Conservation (phyloP, 92 coral and sea anemone genomes). For the Epizoanthus rinbou region DNA sequence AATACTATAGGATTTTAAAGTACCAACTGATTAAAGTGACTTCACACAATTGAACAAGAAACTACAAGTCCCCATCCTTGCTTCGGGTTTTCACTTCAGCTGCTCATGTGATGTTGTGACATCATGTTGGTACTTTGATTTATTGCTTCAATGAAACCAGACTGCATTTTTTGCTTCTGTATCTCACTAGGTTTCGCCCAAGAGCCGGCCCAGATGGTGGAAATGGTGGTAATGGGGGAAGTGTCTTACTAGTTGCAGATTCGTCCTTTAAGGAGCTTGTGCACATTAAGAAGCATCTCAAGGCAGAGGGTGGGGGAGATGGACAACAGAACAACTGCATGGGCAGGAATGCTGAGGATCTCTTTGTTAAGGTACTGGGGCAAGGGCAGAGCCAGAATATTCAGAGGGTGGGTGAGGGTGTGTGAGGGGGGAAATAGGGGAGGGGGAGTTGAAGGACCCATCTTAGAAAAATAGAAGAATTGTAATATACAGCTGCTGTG, state of each 20-base stretch:
- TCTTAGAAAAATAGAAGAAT: too few relatives aligned
- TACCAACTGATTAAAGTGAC: too few relatives aligned
- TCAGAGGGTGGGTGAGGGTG: not conserved
- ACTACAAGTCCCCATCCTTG: too few relatives aligned
- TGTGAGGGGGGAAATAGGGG: not conserved
- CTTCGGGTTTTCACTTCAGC: too few relatives aligned
- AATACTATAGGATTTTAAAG: too few relatives aligned
- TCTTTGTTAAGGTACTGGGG: constrained; percentile 62
- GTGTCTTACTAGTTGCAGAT: constrained; percentile 78
- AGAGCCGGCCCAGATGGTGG: constrained; percentile 99
- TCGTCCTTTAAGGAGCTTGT: constrained; percentile 79
- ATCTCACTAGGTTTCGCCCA: constrained; percentile 67
- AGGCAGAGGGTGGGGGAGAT: constrained; percentile 82
- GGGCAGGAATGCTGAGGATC: constrained; percentile 79
- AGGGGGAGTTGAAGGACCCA: too few relatives aligned
- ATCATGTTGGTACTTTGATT: too few relatives aligned
- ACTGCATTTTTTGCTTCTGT: too few relatives aligned
- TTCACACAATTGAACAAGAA: too few relatives aligned
- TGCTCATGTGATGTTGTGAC: too few relatives aligned
- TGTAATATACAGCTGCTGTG: too few relatives aligned
- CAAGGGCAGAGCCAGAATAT: not conserved
- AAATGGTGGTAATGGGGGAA: constrained; percentile 93
- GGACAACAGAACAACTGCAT: constrained; percentile 74
- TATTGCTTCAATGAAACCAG: too few relatives aligned
- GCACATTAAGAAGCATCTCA: constrained; percentile 79